Evolutionary conservation across 2,113 vertebrate species (phyloP), one percentile per base, ranked within the genome.

Genomic region (Colaptes auratus): DNA sequence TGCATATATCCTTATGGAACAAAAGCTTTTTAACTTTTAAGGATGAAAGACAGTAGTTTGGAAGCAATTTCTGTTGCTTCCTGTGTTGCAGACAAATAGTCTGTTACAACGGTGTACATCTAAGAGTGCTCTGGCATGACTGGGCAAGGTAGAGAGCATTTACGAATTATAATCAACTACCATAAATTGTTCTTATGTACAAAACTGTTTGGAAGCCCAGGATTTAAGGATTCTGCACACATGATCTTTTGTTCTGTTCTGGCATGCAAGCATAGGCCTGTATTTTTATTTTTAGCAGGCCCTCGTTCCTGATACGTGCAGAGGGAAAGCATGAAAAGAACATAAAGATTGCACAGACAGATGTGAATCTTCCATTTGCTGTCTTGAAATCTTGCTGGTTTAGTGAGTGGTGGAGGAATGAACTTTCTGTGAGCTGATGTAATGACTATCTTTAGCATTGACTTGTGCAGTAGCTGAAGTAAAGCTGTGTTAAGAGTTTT

Each of bases 1-100:
- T 56, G 50, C 6, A 2, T 8, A 0, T 6, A 9, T 28, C 25
- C 6, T 21, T 14, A 0, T 3, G 39, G 30, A 91, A 27, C 30
- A 64, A 12, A 42, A 53, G 21, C 20, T 53, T 20, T 80, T 35
- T 18, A 18, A 53, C 27, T 63, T 24, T 24, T 3, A 25, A 5
- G 19, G 25, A 23, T 52, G 21, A 61, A 18, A 9, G 42, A 33
- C 27, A 30, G 31, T 39, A 16, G 33, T 60, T 75, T 72, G 28
- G 36, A 53, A 61, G 33, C 0, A 3, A n/a, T 56, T 83, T 64
- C 55, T 81, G 20, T 56, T 50, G 46, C 33, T 73, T 80, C 69
- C 39, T 76, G 25, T 58, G 53, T 33, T 5, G 15, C 50, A 65
- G 0, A 53, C 48, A 23, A 14, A 59, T 71, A 44, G 8, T 23